Evolutionary conservation across 2,888 invertebrate genomes (phyloP).

Genomic region (Spicauda simplicius): DNA sequence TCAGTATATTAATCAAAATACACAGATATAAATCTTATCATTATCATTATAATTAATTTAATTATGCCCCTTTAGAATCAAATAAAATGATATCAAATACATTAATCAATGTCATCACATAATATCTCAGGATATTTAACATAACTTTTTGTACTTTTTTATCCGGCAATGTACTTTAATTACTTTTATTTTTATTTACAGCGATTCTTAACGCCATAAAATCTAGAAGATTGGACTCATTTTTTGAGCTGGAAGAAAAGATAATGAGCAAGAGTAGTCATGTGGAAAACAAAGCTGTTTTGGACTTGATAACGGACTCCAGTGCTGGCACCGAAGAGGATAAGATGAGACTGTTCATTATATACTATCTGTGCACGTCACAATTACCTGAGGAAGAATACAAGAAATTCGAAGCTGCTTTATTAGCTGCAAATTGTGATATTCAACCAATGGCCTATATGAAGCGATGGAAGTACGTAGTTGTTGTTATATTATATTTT

Average conservation of each 20-base stretch:
- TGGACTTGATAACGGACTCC: constrained; percentile 94
- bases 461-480: constrained; percentile 93
- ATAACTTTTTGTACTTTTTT: background rate
- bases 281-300: constrained; percentile 90
- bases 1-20: too few species aligned
- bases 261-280: constrained; percentile 94
- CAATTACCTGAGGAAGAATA: constrained; percentile 93
- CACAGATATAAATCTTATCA: too few species aligned
- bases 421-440: constrained; percentile 93
- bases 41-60: too few species aligned
- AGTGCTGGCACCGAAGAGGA: constrained; percentile 95
- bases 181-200: constrained; percentile 48
- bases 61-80: too few species aligned
- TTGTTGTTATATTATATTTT: constrained; percentile 40
- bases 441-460: constrained; percentile 94
- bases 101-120: background rate
- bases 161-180: too few species aligned
- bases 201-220: constrained; percentile 94
- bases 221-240: constrained; percentile 95
- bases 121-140: background rate
- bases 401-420: constrained; percentile 91
- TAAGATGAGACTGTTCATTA: constrained; percentile 96
- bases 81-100: too few species aligned
- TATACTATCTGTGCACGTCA: constrained; percentile 94
- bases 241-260: constrained; percentile 99